A percentile compares a stretch with the other conserved stretches of the same genome.
phyloP scores from a whole-genome alignment of 2,888 invertebrate genomes.

The Atethmia centrago region DNA sequence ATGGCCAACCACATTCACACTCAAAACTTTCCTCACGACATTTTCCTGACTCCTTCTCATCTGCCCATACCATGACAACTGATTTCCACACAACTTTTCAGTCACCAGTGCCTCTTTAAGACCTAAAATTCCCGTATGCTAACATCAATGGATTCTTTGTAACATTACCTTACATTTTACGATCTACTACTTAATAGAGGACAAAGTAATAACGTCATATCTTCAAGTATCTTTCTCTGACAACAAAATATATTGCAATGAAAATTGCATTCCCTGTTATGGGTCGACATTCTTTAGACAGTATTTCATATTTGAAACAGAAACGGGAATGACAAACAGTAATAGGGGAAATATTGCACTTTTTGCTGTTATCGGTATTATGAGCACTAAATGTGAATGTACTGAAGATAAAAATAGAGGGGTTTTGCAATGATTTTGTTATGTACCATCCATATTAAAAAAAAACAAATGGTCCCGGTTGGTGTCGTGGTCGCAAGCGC shows the following conservation, averaged over 20 bases:
- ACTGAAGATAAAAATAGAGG: not conserved
- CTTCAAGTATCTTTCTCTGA: slow-evolving; percentile 8
- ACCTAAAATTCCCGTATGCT: not conserved
- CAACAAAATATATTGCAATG: slow-evolving; percentile 37
- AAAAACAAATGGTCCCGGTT: too few relatives aligned
- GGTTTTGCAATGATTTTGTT: not conserved
- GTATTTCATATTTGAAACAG: slow-evolving; percentile 60
- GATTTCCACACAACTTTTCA: too few relatives aligned
- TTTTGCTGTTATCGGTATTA: slow-evolving; percentile 36
- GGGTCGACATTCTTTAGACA: slow-evolving; percentile 50
- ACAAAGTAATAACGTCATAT: slow-evolving; percentile 25
- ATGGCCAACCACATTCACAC: too few relatives aligned
- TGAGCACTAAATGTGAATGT: too few relatives aligned
- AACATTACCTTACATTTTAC: slow-evolving; percentile 16
- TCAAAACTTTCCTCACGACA: too few relatives aligned
- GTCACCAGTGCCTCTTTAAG: too few relatives aligned
- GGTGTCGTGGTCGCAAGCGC: too few relatives aligned
- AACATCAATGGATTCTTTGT: not conserved
- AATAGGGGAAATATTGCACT: slow-evolving; percentile 39
- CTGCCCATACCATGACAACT: too few relatives aligned
- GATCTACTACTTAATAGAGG: slow-evolving; percentile 1
- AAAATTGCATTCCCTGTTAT: slow-evolving; percentile 49
- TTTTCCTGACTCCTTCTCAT: too few relatives aligned
- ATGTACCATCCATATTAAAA: too few relatives aligned
- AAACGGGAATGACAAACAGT: slow-evolving; percentile 33